These are phyloP conservation scores for Aegypius monachus DNA, from an alignment of 2,113 vertebrate species.

Conservation along the genomic window DNA sequence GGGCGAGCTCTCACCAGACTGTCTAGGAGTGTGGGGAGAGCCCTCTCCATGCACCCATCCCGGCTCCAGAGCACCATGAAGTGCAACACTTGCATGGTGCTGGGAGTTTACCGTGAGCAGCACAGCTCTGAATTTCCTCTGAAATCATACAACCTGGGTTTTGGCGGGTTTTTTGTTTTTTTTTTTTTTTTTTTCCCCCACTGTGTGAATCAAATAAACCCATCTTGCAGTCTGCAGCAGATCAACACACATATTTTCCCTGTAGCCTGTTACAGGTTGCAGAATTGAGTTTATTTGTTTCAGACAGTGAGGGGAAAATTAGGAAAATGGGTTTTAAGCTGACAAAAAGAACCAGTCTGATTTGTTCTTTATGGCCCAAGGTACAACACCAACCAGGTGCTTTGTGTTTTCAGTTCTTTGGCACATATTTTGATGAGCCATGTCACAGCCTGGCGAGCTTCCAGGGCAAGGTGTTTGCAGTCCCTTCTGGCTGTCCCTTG, in stretches of 20 bases:
- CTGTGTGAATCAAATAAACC: not conserved
- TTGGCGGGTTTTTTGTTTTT: too few species aligned
- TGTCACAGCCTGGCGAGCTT: not conserved
- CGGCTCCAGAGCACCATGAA: not conserved
- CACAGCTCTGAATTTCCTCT: not conserved
- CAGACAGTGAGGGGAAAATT: not conserved
- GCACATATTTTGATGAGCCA: rapidly evolving
- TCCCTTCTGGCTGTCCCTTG: not conserved
- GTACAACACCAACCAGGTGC: not conserved
- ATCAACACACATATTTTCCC: not conserved
- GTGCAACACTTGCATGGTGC: not conserved
- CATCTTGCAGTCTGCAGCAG: not conserved
- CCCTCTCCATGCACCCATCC: rapidly evolving
- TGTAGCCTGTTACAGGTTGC: not conserved
- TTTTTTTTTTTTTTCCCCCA: not conserved
- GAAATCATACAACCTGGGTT: not conserved
- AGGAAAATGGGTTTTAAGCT: not conserved
- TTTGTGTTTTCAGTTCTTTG: not conserved
- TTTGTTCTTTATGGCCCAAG: not conserved
- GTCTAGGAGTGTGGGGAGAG: not conserved
- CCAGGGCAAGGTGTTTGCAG: not conserved
- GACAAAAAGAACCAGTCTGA: not conserved
- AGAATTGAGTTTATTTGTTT: not conserved
- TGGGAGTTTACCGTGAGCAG: not conserved
- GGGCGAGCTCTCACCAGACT: not conserved